phyloP scores from a whole-genome alignment of 2,113 vertebrate species.

The Tonatia bakeri region DNA sequence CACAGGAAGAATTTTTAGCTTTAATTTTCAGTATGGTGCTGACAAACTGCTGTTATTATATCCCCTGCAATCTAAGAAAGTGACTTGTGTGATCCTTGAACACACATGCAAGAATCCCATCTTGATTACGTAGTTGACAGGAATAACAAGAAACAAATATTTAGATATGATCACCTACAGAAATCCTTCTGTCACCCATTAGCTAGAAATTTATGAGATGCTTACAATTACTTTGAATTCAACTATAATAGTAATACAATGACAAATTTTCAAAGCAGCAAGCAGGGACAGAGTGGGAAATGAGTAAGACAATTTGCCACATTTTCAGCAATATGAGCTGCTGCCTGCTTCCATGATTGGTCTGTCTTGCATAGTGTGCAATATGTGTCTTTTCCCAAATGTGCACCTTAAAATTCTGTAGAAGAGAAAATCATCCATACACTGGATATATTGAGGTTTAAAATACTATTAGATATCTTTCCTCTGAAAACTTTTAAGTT shows the following conservation, averaged over 20 bases:
- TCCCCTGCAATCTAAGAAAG: background rate
- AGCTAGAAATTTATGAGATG: background rate
- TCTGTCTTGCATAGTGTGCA: background rate
- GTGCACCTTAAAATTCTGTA: background rate
- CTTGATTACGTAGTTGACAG: background rate
- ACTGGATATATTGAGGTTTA: background rate
- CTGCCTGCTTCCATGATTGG: background rate
- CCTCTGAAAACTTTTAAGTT: background rate
- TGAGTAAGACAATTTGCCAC: background rate
- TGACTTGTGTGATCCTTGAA: background rate
- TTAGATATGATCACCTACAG: background rate
- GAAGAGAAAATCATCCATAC: background rate
- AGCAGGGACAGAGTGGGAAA: background rate
- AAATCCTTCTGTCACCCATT: background rate
- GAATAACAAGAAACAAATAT: background rate
- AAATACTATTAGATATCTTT: background rate
- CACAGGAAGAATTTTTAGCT: background rate
- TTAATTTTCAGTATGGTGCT: background rate
- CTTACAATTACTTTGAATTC: background rate
- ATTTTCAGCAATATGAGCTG: background rate
- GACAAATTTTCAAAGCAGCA: background rate
- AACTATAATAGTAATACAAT: background rate
- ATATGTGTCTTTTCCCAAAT: background rate
- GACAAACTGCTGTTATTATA: background rate
- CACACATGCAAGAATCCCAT: background rate